A percentile compares a stretch with the other conserved stretches of the same genome.
Evolutionary conservation across 2,113 vertebrate genomes (phyloP).

Genomic region (Macheiramphus alcinus): DNA sequence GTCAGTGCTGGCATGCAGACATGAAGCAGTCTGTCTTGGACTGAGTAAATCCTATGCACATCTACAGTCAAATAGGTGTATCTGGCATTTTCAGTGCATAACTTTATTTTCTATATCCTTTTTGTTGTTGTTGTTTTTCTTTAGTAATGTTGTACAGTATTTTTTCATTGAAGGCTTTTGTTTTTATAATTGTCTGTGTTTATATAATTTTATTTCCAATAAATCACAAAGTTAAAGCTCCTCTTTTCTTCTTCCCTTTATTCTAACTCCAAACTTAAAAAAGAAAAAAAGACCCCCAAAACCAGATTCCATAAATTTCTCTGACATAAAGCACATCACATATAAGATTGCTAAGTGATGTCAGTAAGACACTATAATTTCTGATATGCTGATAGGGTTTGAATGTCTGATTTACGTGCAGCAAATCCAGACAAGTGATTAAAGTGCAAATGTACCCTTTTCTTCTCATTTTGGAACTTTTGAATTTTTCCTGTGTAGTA

Average conservation of each 20-base stretch:
- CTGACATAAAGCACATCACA: neutral
- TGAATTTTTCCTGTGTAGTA: neutral
- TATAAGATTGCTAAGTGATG: neutral
- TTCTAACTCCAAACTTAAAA: neutral
- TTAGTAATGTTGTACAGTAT: neutral
- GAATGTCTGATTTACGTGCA: slow-evolving; percentile 17
- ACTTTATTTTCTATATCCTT: neutral
- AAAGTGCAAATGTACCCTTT: slow-evolving; percentile 56
- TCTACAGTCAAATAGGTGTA: neutral
- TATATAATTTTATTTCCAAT: neutral
- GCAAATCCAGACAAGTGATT: slow-evolving; percentile 20
- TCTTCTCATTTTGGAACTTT: slow-evolving; percentile 12
- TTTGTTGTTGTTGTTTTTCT: neutral
- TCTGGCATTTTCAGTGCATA: neutral
- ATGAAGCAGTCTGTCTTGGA: neutral
- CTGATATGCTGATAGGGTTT: neutral
- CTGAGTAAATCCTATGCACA: neutral
- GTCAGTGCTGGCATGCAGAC: neutral
- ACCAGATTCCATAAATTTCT: neutral
- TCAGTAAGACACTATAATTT: neutral
- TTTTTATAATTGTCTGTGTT: neutral
- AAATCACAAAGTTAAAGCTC: neutral
- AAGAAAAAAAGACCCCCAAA: neutral
- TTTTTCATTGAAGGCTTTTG: neutral
- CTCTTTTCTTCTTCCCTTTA: neutral